These are phyloP conservation scores for Indri indri DNA, from an alignment of 2,113 vertebrate genomes.

Conservation along the genomic window DNA sequence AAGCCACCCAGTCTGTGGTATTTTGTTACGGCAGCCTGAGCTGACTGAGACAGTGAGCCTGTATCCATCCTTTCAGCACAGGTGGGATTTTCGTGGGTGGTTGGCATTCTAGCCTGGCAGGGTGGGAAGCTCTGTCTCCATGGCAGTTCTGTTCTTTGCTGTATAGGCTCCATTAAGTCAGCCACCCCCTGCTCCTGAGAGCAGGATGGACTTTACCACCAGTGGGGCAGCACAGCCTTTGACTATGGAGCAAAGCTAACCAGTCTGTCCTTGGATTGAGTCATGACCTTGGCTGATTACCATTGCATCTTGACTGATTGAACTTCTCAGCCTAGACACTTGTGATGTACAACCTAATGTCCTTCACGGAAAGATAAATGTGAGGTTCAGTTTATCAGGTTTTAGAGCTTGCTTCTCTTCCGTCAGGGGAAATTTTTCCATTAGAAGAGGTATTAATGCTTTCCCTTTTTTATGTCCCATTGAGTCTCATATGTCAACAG, in stretches of 20 bases:
- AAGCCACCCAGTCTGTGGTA: background rate
- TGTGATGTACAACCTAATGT: background rate
- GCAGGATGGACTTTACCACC: background rate
- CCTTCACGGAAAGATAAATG: background rate
- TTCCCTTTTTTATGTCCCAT: background rate
- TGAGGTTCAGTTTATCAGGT: background rate
- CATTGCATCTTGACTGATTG: background rate
- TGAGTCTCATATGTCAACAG: constrained; percentile 40
- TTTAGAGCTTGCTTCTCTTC: background rate
- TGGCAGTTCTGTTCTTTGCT: background rate
- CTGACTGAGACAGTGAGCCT: too few relatives aligned
- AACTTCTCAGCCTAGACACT: background rate
- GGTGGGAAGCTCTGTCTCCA: background rate
- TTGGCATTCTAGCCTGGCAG: background rate
- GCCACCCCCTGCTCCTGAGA: background rate
- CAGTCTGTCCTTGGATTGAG: background rate
- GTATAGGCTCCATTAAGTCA: background rate
- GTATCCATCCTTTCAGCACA: background rate
- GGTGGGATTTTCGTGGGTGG: fast-evolving
- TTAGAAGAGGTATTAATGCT: constrained; percentile 1
- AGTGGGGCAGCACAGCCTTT: background rate
- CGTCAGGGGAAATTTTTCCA: background rate
- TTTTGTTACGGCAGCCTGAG: background rate
- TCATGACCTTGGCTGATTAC: background rate
- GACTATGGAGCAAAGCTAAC: background rate